Base-by-base conservation (phyloP, 2,113 vertebrate species). In the Paratilapia polleni region DNA sequence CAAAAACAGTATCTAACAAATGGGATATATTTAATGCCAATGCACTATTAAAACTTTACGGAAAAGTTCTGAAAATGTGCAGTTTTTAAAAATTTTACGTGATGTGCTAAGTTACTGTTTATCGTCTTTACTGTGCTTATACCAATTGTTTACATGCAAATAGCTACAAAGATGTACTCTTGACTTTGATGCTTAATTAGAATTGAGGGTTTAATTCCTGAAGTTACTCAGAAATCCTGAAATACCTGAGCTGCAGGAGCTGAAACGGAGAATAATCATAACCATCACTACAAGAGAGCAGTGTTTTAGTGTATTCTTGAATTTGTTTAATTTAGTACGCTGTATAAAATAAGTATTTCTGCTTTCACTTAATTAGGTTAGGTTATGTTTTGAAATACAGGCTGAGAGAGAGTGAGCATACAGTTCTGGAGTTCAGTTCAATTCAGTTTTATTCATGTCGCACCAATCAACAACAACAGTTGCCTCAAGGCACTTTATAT, bases 251-350 rank as follows among this genome's bases (percentile, higher is more conserved):
- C 41, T 57, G 36, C 22, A 59, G 13, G 0, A 49, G 56, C 52
- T 0, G 52, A 54, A 54, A 9, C 9, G 52, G 19, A 54, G 19
- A 9, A 7, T 20, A 70, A 49, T 70, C 19, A 24, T 49, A 20
- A 70, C 11, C 0, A 1, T 70, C 43, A 70, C 0, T 22, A 0
- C 41, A 43, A 3, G 36, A 43, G 63, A 43, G 15, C 22, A 66
- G 41, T n/a, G 2, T 11, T 66, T 43, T 68, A 24, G 41, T 47
- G 14, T 47, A 6, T 26, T 68, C 0, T 68, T 70, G 5, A 70
- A 52, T 49, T 19, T 70, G 0, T 26, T 28, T 1, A 52, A 28
- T 0, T 28, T 70, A 7, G 41, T 47, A 5, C 6, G 14, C 14
- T 2, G 13, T 47, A 43, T 12, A 43, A 43, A 41, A 41, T 3